Conservation (phyloP, 1,140 invertebrate species). For the Papilio machaon region DNA sequence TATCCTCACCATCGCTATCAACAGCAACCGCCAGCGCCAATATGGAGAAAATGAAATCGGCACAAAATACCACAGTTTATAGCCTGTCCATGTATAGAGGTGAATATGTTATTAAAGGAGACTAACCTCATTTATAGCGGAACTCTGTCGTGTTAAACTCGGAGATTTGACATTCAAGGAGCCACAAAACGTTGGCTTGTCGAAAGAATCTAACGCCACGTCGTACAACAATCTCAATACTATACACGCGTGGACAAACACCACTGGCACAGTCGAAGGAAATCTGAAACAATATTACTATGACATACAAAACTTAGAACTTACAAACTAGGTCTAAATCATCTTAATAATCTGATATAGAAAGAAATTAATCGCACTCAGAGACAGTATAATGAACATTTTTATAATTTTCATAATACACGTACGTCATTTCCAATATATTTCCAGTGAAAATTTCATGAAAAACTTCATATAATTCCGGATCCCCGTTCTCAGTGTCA, state of each 20-base stretch:
- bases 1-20: too few species aligned
- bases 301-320: background rate
- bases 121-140: slow-evolving; percentile 82
- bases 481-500: slow-evolving; percentile 81
- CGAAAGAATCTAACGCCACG: slow-evolving; percentile 95
- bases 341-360: too few species aligned
- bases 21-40: too few species aligned
- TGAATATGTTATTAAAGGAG: background rate
- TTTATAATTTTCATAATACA: slow-evolving; percentile 11
- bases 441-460: slow-evolving; percentile 89
- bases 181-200: slow-evolving; percentile 89
- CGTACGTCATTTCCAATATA: slow-evolving; percentile 84
- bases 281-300: slow-evolving; percentile 75
- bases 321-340: too few species aligned
- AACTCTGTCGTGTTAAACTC: slow-evolving; percentile 79
- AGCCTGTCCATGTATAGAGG: too few species aligned
- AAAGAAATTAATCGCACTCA: background rate
- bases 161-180: slow-evolving; percentile 86
- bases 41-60: too few species aligned
- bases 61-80: too few species aligned
- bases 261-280: slow-evolving; percentile 85
- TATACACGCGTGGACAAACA: slow-evolving; percentile 89
- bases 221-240: slow-evolving; percentile 94
- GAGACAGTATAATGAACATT: background rate
- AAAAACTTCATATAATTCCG: slow-evolving; percentile 83